Percentiles rank a stretch among this genome's conserved stretches.
Conservation (phyloP, 2,113 vertebrate species). For the Aix galericulata region DNA sequence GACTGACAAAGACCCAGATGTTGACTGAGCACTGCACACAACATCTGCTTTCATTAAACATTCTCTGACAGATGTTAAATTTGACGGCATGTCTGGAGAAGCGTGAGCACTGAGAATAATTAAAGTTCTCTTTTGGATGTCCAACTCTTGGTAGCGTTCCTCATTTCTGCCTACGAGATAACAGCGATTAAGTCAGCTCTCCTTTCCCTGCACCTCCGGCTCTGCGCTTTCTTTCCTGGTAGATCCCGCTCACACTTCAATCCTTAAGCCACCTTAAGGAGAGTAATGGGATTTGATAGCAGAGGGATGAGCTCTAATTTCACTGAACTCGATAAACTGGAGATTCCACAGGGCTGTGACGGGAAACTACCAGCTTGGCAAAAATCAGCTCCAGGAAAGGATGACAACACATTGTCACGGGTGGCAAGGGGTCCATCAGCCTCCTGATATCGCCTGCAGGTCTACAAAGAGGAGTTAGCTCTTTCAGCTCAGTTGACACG, state of each 20-base stretch:
- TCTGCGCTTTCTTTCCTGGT: not conserved
- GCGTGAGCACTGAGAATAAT: not conserved
- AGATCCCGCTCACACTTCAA: constrained; percentile 1
- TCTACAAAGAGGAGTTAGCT: not conserved
- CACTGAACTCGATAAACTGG: constrained; percentile 26
- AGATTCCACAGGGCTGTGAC: not conserved
- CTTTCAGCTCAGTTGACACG: not conserved
- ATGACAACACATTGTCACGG: not conserved
- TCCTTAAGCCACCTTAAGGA: constrained; percentile 57
- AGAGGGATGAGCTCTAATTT: constrained; percentile 55
- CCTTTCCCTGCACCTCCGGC: not conserved
- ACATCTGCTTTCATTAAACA: not conserved
- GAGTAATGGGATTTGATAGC: constrained; percentile 59
- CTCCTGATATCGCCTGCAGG: not conserved
- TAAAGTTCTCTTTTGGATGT: not conserved
- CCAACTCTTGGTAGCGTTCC: not conserved
- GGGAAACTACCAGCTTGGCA: not conserved
- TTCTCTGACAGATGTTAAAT: not conserved
- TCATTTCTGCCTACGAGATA: not conserved
- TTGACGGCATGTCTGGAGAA: not conserved
- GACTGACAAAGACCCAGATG: not conserved
- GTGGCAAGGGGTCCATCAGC: not conserved
- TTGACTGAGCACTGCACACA: not conserved
- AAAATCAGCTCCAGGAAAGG: not conserved
- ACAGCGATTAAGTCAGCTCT: not conserved